These are phyloP conservation scores for Staurois parvus DNA, from an alignment of 2,797 vertebrate genomes.

Conservation along the genomic window DNA sequence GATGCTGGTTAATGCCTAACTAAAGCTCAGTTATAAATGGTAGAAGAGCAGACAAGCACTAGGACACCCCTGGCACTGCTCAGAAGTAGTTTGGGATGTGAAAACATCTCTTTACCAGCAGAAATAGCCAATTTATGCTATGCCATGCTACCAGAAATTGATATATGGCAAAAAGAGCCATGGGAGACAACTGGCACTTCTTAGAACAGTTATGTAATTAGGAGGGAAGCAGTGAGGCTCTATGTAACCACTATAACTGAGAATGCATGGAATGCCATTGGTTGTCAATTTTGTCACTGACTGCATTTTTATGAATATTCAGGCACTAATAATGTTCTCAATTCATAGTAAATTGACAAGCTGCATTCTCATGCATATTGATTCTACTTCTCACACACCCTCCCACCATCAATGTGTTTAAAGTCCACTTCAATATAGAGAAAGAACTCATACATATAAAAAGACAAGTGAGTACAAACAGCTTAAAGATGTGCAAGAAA, in stretches of 20 bases:
- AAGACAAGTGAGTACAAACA: slow-evolving; percentile 11
- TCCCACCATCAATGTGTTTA: not conserved
- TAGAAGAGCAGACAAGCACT: not conserved
- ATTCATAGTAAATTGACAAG: not conserved
- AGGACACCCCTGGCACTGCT: not conserved
- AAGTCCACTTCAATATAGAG: slow-evolving; percentile 3
- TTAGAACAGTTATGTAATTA: not conserved
- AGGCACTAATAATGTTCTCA: not conserved
- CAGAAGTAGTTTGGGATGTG: not conserved
- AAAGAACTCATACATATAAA: not conserved
- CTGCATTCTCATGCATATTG: not conserved
- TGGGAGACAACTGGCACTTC: not conserved
- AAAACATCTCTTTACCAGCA: too few relatives aligned
- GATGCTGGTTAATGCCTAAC: not conserved
- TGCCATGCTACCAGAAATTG: not conserved
- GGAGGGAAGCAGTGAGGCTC: not conserved
- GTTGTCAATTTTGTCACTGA: not conserved
- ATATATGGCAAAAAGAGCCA: not conserved
- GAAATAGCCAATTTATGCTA: not conserved
- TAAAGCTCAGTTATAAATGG: not conserved
- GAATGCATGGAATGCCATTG: not conserved
- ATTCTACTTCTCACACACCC: not conserved
- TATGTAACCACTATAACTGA: not conserved
- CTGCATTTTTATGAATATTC: not conserved
- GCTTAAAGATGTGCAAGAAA: slow-evolving; percentile 20